A percentile compares a stretch with the other conserved stretches of the same genome.
These are phyloP conservation scores for Meriones unguiculatus DNA, from an alignment of 2,113 vertebrate genomes.

Conservation along the genomic window DNA sequence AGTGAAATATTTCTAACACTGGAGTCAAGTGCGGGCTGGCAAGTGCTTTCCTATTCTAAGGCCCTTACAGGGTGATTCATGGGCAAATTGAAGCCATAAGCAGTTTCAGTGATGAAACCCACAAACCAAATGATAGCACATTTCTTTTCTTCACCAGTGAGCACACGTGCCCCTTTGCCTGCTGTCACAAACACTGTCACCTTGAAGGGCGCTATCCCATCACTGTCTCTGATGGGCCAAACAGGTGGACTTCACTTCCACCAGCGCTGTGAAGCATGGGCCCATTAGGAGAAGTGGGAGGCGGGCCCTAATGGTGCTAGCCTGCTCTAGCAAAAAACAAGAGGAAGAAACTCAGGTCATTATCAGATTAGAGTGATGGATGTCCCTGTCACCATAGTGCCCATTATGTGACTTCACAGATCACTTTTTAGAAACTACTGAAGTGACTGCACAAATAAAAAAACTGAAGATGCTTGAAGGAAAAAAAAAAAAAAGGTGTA, in stretches of 20 bases:
- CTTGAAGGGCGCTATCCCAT: slow-evolving; percentile 40
- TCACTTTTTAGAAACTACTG: slow-evolving; percentile 9
- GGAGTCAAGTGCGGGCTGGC: slow-evolving; percentile 62
- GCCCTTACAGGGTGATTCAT: slow-evolving; percentile 83
- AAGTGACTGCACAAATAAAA: not conserved
- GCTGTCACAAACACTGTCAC: slow-evolving; percentile 71
- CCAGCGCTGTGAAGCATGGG: fast-evolving
- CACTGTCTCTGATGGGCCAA: not conserved
- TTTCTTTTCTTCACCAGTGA: slow-evolving; percentile 54
- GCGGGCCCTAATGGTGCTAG: slow-evolving; percentile 4
- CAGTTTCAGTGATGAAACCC: slow-evolving; percentile 80
- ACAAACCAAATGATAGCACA: slow-evolving; percentile 69
- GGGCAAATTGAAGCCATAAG: slow-evolving; percentile 81
- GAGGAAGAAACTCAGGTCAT: slow-evolving; percentile 21
- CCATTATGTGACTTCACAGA: slow-evolving; percentile 22
- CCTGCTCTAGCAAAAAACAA: not conserved
- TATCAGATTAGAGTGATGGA: slow-evolving; percentile 22
- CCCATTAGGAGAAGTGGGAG: not conserved
- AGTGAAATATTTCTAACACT: slow-evolving; percentile 82
- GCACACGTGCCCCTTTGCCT: slow-evolving; percentile 26
- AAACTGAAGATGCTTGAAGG: not conserved
- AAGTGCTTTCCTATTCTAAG: slow-evolving; percentile 70
- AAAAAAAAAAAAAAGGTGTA: not conserved
- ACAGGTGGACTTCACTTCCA: not conserved
- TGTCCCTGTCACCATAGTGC: slow-evolving; percentile 15